Evolutionary conservation across 2,797 vertebrate genomes (phyloP).

Genomic region (Varecia variegata): DNA sequence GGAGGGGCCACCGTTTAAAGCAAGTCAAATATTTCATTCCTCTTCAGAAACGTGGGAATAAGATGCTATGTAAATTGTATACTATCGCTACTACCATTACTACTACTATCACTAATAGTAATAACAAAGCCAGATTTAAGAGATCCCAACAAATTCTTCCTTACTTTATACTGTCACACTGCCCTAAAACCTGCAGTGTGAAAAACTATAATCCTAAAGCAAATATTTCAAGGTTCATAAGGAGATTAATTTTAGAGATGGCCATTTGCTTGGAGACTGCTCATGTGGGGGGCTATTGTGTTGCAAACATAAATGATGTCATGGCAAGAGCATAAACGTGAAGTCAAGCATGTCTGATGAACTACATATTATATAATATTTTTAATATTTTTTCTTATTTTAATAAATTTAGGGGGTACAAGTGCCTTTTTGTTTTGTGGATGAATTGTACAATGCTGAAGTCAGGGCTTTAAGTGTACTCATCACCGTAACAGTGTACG

Average conservation of each 20-base stretch:
- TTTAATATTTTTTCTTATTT: not conserved
- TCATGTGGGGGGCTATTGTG: not conserved
- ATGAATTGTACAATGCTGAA: not conserved
- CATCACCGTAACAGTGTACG: not conserved
- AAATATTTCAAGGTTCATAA: not conserved
- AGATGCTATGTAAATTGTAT: not conserved
- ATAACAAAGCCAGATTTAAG: not conserved
- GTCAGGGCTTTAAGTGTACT: not conserved
- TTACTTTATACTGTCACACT: not conserved
- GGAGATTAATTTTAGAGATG: not conserved
- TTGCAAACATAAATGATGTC: not conserved
- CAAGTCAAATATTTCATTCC: not conserved
- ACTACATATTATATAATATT: not conserved
- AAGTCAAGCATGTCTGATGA: not conserved
- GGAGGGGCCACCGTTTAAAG: not conserved
- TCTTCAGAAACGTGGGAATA: not conserved
- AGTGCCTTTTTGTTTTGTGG: not conserved
- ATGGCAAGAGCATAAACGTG: not conserved
- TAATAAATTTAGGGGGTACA: not conserved
- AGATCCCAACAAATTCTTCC: not conserved
- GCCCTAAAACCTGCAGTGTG: not conserved
- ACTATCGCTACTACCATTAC: not conserved
- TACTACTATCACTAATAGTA: not conserved
- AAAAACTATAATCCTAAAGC: not conserved
- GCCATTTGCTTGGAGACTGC: not conserved